phyloP scores from a whole-genome alignment of 2,888 invertebrate species.

The Cephus spinipes region DNA sequence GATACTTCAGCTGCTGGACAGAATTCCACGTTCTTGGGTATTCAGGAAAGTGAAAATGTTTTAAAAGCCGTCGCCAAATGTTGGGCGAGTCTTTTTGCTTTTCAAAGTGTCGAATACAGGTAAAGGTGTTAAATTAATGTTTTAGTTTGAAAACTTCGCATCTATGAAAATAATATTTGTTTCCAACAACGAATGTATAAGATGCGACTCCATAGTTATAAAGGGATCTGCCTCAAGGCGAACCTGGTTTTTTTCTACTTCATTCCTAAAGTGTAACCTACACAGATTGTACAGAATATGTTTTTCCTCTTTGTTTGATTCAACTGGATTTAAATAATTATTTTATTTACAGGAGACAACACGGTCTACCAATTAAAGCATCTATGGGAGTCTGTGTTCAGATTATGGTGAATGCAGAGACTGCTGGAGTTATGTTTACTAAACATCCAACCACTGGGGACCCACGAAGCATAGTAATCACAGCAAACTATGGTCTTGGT shows the following conservation, averaged over 20 bases:
- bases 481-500: constrained; percentile 86
- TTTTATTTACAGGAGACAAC: constrained; percentile 70
- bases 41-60: constrained; percentile 70
- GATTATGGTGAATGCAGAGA: constrained; percentile 77
- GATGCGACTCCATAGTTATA: too few relatives aligned
- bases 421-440: constrained; percentile 86
- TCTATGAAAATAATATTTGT: too few relatives aligned
- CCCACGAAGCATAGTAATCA: constrained; percentile 76
- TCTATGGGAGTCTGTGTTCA: constrained; percentile 87
- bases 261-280: too few relatives aligned
- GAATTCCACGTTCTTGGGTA: constrained; percentile 82
- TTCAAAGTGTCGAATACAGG: constrained; percentile 83
- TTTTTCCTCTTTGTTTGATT: too few relatives aligned
- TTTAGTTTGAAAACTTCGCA: background rate
- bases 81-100: constrained; percentile 86
- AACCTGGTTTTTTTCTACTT: too few relatives aligned
- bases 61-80: constrained; percentile 75
- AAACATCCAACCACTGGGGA: constrained; percentile 80
- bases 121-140: constrained; percentile 48
- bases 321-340: too few relatives aligned
- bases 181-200: too few relatives aligned
- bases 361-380: constrained; percentile 76
- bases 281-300: too few relatives aligned
- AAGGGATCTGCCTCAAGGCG: too few relatives aligned
- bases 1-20: constrained; percentile 88